These are phyloP conservation scores for Ardeotis arabs DNA, from an alignment of 2,113 vertebrate species.

Conservation along the genomic window DNA sequence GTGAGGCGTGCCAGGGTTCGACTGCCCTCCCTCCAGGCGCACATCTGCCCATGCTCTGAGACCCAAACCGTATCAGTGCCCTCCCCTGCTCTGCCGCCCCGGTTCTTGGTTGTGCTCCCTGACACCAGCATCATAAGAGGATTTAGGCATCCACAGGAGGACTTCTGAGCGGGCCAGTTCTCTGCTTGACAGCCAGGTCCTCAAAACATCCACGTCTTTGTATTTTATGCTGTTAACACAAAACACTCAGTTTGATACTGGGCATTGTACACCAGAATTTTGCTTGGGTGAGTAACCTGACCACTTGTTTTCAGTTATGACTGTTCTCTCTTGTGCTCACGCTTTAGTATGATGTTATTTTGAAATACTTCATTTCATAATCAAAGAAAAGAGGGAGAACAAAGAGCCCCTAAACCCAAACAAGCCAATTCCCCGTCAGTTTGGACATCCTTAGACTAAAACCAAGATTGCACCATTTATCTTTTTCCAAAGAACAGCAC, in stretches of 20 bases:
- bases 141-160: accelerated
- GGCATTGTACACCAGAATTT: not conserved
- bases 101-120: not conserved
- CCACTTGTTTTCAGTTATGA: not conserved
- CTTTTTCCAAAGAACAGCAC: not conserved
- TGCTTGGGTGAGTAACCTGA: not conserved
- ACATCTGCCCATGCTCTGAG: accelerated
- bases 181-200: not conserved
- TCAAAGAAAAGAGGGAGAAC: not conserved
- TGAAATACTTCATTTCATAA: not conserved
- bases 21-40: not conserved
- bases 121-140: not conserved
- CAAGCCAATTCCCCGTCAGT: not conserved
- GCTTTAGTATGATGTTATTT: accelerated
- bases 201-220: not conserved
- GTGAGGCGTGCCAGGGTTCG: not conserved
- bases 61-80: not conserved
- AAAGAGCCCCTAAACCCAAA: not conserved
- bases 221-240: not conserved
- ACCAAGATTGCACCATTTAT: not conserved
- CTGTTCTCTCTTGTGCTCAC: not conserved
- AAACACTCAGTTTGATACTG: not conserved
- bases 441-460: not conserved
- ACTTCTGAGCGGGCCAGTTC: not conserved
- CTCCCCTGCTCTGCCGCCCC: not conserved